These are phyloP conservation scores for Myotis myotis DNA, from an alignment of 2,797 vertebrate genomes.

Conservation along the genomic window DNA sequence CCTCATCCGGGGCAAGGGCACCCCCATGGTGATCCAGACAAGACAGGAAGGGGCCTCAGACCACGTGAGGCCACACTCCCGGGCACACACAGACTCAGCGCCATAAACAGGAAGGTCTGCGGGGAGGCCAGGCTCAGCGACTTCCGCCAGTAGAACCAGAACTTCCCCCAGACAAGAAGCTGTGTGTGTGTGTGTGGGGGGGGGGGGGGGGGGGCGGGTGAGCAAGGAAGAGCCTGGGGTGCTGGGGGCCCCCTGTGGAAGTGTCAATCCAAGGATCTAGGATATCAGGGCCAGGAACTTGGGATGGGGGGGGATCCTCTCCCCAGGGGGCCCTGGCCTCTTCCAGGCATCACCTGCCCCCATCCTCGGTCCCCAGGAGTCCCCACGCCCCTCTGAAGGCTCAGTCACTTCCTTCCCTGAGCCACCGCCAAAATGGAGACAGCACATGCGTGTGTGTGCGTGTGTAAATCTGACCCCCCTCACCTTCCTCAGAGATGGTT, in stretches of 20 bases:
- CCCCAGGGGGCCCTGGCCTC: neutral
- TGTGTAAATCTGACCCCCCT: neutral
- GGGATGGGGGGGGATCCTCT: neutral
- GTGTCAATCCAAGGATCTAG: neutral
- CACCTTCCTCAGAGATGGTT: neutral
- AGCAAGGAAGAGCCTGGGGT: neutral
- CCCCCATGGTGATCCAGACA: neutral
- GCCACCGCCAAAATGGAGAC: neutral
- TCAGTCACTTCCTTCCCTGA: conserved; percentile 48
- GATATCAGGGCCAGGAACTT: neutral
- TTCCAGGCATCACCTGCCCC: neutral
- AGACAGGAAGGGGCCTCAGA: conserved; percentile 57
- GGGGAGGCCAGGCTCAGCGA: neutral
- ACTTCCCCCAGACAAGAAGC: conserved; percentile 1
- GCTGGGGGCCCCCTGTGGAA: neutral
- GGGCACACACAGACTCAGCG: conserved; percentile 24
- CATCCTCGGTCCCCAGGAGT: neutral
- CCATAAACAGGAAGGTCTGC: conserved; percentile 76
- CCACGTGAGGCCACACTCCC: conserved; percentile 41
- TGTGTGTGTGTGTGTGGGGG: no score
- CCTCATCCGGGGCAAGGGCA: neutral
- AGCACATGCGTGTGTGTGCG: neutral
- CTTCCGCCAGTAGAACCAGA: conserved; percentile 48
- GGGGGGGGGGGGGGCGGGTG: neutral
- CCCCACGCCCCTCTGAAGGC: neutral